Evolutionary conservation across 2,113 vertebrate genomes (phyloP).

Genomic region (Falcunculus frontatus): DNA sequence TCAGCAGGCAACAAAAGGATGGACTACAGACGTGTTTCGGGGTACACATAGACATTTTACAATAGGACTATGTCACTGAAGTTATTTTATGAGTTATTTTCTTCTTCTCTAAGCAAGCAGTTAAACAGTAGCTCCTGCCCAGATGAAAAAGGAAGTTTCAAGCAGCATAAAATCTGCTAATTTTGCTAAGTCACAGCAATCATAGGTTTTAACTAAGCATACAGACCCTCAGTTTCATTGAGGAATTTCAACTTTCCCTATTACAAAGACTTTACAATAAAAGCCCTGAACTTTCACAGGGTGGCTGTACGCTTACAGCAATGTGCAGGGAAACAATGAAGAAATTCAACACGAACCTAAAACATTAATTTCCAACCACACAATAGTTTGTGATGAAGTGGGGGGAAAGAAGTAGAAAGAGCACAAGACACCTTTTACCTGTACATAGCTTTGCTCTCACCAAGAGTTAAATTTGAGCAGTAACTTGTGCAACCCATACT

Average conservation of each 20-base stretch:
- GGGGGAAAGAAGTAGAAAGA: neutral
- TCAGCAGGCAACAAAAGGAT: neutral
- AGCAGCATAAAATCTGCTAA: neutral
- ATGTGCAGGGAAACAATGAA: neutral
- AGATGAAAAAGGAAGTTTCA: neutral
- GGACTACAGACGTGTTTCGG: neutral
- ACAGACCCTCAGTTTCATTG: neutral
- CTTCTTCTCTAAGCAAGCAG: neutral
- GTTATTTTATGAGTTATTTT: neutral
- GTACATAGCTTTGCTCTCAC: neutral
- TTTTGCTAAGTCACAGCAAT: neutral
- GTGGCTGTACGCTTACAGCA: neutral
- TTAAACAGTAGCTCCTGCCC: neutral
- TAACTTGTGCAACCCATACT: neutral
- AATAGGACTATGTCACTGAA: neutral
- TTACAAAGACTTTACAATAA: neutral
- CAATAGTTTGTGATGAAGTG: rapidly evolving
- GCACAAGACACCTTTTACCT: neutral
- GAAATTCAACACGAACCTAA: neutral
- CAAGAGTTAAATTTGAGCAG: neutral
- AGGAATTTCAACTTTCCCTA: neutral
- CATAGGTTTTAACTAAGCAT: neutral
- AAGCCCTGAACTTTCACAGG: rapidly evolving
- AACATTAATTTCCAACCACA: neutral
- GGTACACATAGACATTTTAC: neutral